These are phyloP conservation scores for Rattus rattus DNA, from an alignment of 2,113 vertebrate genomes.

Conservation along the genomic window DNA sequence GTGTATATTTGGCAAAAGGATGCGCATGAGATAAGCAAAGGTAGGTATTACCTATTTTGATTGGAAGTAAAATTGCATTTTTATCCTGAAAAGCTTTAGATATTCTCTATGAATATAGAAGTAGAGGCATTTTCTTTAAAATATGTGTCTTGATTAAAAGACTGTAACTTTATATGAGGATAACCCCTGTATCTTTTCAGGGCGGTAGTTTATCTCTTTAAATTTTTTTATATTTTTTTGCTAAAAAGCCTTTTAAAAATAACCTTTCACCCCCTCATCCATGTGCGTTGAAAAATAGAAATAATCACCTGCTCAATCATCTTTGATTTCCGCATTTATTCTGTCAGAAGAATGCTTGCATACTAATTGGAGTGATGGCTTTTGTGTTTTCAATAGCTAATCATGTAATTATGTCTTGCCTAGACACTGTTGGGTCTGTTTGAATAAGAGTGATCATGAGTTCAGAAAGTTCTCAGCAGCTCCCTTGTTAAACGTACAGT, in stretches of 20 bases:
- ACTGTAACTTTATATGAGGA: conserved; percentile 10
- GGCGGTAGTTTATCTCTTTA: conserved; percentile 53
- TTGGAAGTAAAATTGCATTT: conserved; percentile 10
- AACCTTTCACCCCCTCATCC: conserved; percentile 63
- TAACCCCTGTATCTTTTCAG: conserved; percentile 27
- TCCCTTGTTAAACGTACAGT: conserved; percentile 22
- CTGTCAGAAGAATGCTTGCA: conserved; percentile 55
- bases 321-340: conserved; percentile 71
- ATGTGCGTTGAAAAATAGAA: conserved; percentile 66
- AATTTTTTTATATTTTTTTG: conserved; percentile 48
- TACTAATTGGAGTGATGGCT: conserved; percentile 62
- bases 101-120: conserved; percentile 51
- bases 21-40: conserved; percentile 14
- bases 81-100: background rate
- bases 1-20: conserved; percentile 30
- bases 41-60: conserved; percentile 48
- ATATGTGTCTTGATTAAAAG: conserved; percentile 51
- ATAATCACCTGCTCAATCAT: conserved; percentile 54
- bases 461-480: conserved; percentile 64
- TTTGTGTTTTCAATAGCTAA: conserved; percentile 74
- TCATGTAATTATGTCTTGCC: conserved; percentile 69
- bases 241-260: conserved; percentile 66
- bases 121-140: conserved; percentile 45
- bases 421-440: conserved; percentile 74
- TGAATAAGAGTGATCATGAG: conserved; percentile 62